Base-by-base conservation (phyloP, 2,797 vertebrate genomes). In the Hemibagrus guttatus region DNA sequence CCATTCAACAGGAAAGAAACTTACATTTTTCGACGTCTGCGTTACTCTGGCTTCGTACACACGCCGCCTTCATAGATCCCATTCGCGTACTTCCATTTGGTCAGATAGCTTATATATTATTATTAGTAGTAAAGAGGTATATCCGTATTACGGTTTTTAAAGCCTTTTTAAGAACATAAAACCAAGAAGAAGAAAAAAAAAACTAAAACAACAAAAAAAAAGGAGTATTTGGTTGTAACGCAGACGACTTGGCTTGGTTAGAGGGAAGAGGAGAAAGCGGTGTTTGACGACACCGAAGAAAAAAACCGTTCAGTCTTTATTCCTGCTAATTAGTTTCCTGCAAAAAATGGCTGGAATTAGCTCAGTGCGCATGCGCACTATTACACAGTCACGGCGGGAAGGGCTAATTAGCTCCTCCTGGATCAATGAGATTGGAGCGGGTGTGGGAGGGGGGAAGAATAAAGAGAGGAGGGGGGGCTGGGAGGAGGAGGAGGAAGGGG, bases 321-420 rank as follows among this genome's bases (percentile, higher is more conserved):
- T 99, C 97, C 97, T 98, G 97, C 97, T 99, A 99, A 98, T 99
- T 99, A 99, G 97, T 98, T 99, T 99, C 98, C 97, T 98, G 97
- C 97, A 96, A 91, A 90, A 98, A 99, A 99, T 98, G 98, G 98
- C 97, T 98, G 96, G 97, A 97, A 99, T 99, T 99, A 99, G 98
- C 98, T 97, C 96, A 99, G 97, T 98, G 97, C 98, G 97, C 98
- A 98, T 99, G 98, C 98, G 97, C 98, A 97, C 97, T 97, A 98
- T 98, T 99, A 98, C 97, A 97, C 97, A 98, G 97, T 97, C 97
- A 98, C 97, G 97, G 97, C 97, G 97, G 97, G 97, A 98, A 99
- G 98, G 97, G 97, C 97, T 99, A 99, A 99, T 99, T 99, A 99
- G 97, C 97, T 97, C 97, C 97, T 98, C 97, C 97, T 98, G 97